Conservation (phyloP, 2,113 vertebrate genomes). For the Solea senegalensis region DNA sequence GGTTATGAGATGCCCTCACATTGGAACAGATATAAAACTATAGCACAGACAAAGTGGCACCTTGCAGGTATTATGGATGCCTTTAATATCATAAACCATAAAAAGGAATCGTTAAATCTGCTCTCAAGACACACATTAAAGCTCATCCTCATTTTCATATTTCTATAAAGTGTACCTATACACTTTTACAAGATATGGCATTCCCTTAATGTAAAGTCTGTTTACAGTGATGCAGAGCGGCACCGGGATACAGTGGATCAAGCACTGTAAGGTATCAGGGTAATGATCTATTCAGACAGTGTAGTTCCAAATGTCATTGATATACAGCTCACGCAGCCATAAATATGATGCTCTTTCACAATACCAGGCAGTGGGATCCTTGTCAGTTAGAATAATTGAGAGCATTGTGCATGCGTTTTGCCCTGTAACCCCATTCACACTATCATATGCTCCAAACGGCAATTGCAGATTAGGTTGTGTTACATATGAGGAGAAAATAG, state of each 20-base stretch:
- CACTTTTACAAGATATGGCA: constrained; percentile 15
- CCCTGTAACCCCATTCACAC: constrained; percentile 47
- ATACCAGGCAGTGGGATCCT: constrained; percentile 43
- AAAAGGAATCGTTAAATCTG: constrained; percentile 47
- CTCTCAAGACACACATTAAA: constrained; percentile 46
- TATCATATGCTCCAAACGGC: constrained; percentile 42
- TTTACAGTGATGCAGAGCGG: constrained; percentile 40
- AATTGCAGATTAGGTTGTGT: constrained; percentile 46
- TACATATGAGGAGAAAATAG: constrained; percentile 41
- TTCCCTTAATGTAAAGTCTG: constrained; percentile 29
- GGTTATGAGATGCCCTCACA: constrained; percentile 20
- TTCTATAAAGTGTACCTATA: constrained; percentile 21
- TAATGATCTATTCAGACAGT: constrained; percentile 51
- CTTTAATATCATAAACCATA: constrained; percentile 55
- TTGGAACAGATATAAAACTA: constrained; percentile 41
- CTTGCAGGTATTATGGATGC: constrained; percentile 34
- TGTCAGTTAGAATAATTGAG: constrained; percentile 61
- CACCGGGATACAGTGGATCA: constrained; percentile 20
- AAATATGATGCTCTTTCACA: constrained; percentile 63
- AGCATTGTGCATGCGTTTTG: constrained; percentile 35
- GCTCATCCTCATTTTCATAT: constrained; percentile 27
- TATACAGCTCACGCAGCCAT: constrained; percentile 56
- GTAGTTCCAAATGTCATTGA: constrained; percentile 50
- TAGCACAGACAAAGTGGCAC: constrained; percentile 47
- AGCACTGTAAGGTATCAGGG: constrained; percentile 24